Evolutionary conservation across 2,888 invertebrate species (phyloP).

Genomic region (Parthenolecanium corni): DNA sequence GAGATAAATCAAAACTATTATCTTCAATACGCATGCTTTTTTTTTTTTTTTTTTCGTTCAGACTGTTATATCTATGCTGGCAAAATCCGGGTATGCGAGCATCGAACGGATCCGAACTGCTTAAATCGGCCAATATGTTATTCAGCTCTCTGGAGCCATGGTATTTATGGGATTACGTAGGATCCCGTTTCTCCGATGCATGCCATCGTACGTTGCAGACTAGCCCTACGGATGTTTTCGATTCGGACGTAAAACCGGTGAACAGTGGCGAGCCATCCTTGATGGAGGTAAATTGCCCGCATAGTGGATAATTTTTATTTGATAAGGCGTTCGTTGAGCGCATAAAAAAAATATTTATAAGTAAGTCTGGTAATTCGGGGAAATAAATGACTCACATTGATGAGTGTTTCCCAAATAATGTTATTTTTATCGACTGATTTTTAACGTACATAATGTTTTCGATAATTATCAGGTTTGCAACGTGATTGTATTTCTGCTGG

Average conservation of each 20-base stretch:
- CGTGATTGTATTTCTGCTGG: conserved; percentile 61
- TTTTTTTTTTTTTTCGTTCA: conserved; percentile 23
- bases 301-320: not conserved
- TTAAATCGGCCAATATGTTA: conserved; percentile 71
- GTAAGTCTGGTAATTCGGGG: no score
- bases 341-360: no score
- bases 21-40: no score
- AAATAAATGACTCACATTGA: no score
- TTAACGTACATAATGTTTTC: no score
- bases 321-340: not conserved
- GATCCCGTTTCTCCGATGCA: conserved; percentile 50
- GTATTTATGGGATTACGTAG: conserved; percentile 74
- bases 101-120: conserved; percentile 48
- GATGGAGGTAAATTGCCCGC: conserved; percentile 33
- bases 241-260: conserved; percentile 42
- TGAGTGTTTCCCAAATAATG: no score
- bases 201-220: conserved; percentile 38
- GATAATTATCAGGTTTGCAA: conserved; percentile 49
- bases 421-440: no score
- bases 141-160: conserved; percentile 73
- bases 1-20: no score
- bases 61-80: conserved; percentile 35
- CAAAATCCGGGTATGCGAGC: conserved; percentile 32
- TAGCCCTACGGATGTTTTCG: conserved; percentile 22
- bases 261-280: conserved; percentile 52